Evolutionary conservation across 2,113 vertebrate species (phyloP), one percentile per base, ranked within the genome.

Genomic region (Halcyon malimbica): DNA sequence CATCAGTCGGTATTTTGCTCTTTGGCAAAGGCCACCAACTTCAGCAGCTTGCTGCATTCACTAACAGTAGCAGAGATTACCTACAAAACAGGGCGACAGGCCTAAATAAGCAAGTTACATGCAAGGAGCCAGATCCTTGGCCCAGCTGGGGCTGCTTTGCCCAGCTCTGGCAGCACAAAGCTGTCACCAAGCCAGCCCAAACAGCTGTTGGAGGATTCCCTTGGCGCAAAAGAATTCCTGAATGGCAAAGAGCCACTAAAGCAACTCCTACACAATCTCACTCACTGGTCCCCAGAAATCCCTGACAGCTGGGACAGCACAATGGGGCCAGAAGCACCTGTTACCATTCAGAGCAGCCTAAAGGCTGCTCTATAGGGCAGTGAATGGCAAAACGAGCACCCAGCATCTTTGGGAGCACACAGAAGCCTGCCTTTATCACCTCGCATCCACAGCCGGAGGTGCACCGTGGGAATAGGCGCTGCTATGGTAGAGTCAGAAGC

Each of bases 211-310:
- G 91, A 96, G 96, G 95, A 97, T 95, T 97, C 96, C 95, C 96
- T 97, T 97, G 96, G 96, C 93, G 89, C 83, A 91, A 97, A 94
- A 96, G 94, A 97, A 97, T 96, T 96, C 95, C 95, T 96, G 95
- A 96, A 96, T 96, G 96, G 96, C 96, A 96, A 95, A 94, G 77
- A 96, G 96, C 96, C 96, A 95, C 94, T 93, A 95, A 91, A 97
- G 89, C 94, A 95, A 89, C 96, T 96, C 91, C 91, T 95, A 96
- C 96, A 96, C 96, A 93, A 79, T 92, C 96, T 96, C 94, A 57
- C 96, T 96, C 78, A 81, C 94, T 95, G 94, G 96, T 93, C 96
- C 96, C 93, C 95, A 95, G 96, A 97, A 96, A 96, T 96, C 94
- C 95, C 94, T 95, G 96, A 96, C 96, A 96, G 96, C 96, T 97